These are phyloP conservation scores for Pipa parva DNA, from an alignment of 2,113 vertebrate species.

Conservation along the genomic window DNA sequence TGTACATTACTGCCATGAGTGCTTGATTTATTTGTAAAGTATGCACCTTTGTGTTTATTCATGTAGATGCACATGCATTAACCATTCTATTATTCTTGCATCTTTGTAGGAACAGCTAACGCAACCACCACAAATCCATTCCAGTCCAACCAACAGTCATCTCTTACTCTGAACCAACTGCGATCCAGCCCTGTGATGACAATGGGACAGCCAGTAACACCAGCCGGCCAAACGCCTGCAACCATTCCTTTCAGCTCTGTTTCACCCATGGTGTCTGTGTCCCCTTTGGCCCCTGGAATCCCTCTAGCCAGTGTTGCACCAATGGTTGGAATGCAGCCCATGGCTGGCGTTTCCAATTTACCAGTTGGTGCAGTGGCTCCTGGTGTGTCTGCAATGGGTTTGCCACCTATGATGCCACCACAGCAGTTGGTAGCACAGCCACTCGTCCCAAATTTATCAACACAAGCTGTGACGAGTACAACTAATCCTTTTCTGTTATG, in stretches of 20 bases:
- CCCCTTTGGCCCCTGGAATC: conserved; percentile 54
- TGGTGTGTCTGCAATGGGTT: conserved; percentile 55
- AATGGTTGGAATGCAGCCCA: conserved; percentile 47
- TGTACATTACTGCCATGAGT: too few species aligned
- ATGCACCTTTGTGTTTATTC: background rate
- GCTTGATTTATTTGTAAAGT: background rate
- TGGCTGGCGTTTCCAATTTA: conserved; percentile 41
- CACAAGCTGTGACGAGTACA: conserved; percentile 58
- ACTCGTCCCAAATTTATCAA: conserved; percentile 51
- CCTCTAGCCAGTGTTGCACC: conserved; percentile 54
- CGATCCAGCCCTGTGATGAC: conserved; percentile 80
- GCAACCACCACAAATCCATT: conserved; percentile 58
- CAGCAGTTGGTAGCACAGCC: conserved; percentile 65
- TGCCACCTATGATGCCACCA: conserved; percentile 64
- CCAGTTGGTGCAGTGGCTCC: conserved; percentile 41
- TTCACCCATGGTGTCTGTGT: conserved; percentile 48
- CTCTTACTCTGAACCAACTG: conserved; percentile 79
- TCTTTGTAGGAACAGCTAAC: conserved; percentile 3
- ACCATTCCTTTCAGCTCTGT: conserved; percentile 39
- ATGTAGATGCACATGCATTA: background rate
- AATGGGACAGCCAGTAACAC: conserved; percentile 62
- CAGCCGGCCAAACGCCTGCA: conserved; percentile 35
- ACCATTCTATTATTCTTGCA: background rate
- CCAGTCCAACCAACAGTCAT: conserved; percentile 57
- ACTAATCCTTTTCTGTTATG: conserved; percentile 78